Evolutionary conservation across 1,140 invertebrate species (phyloP), one percentile per base, ranked within the genome.

Genomic region (Bombus cullumanus): DNA sequence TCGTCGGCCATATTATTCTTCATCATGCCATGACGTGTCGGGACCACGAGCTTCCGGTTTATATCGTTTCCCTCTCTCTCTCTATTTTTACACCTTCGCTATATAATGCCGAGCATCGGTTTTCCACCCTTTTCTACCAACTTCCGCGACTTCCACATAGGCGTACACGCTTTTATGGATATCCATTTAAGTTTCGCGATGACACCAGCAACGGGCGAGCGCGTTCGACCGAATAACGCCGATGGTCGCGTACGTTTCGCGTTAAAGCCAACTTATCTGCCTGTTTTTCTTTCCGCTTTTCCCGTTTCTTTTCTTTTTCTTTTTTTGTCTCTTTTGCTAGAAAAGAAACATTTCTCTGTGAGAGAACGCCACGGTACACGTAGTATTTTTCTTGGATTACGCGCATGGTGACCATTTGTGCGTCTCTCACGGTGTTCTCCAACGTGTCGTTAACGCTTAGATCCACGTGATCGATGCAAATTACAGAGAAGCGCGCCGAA

Each of bases 111-210:
- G 28, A 57, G 41, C 59, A 53, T 68, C 77, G 53, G 57, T 86
- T 88, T 83, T 66, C 80, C 76, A 72, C 80, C 73, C 81, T 13
- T 89, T 80, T 13, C 80, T 47, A 34, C 66, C 64, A 89, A 89
- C 88, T 89, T 89, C 86, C 73, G 66, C 84, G 75, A 86, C 83
- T 86, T 86, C 80, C 88, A 88, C 77, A 66, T 89, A 89, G 69
- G 68, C 76, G 76, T 89, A 83, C 72, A 77, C 85, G 85, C 81
- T 86, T 89, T 89, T 89, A 89, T 84, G 81, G 85, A 81, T 78
- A 83, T 83, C 68, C 88, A 86, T 89, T 89, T 82, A 86, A 89
- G 88, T 89, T 89, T 89, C 53, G 47, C 71, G 69, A 68, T 28
- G 85, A 28, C 59, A 47, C 31, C 53, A 10, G 13, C 34, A 41